A percentile compares a stretch with the other conserved stretches of the same genome.
These are phyloP conservation scores for Alligator sinensis DNA, from an alignment of 2,113 vertebrate species.

Conservation along the genomic window DNA sequence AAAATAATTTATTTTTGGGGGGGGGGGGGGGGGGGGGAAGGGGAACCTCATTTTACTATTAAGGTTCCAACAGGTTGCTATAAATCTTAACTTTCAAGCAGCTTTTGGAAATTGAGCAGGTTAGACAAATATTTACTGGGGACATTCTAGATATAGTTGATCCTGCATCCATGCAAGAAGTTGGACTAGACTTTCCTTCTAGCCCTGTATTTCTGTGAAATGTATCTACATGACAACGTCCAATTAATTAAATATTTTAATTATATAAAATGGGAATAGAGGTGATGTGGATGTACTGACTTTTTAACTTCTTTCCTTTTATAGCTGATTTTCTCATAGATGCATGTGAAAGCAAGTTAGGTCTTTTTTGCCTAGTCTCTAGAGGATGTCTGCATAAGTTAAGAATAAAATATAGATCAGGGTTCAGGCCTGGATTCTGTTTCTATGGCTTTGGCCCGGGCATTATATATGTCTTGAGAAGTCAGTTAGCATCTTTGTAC, in stretches of 20 bases:
- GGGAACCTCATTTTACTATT: background rate
- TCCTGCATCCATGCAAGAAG: no score
- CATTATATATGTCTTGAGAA: background rate
- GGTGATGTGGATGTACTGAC: background rate
- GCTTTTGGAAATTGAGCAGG: no score
- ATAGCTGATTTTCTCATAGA: background rate
- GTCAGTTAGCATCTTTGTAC: background rate
- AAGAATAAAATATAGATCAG: background rate
- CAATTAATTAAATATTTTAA: background rate
- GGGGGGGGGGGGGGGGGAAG: no score
- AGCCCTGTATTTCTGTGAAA: background rate
- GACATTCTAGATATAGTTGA: no score
- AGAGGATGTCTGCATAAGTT: background rate
- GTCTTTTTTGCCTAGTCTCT: no score
- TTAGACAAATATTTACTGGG: no score
- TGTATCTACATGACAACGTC: background rate
- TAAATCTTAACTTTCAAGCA: background rate
- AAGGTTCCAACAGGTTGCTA: background rate
- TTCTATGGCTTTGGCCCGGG: background rate
- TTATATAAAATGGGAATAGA: background rate
- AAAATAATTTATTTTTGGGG: background rate
- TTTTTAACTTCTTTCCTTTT: background rate
- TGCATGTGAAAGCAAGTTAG: background rate
- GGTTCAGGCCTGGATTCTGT: background rate
- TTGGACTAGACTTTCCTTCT: no score